phyloP scores from a whole-genome alignment of 1,140 invertebrate genomes.

The Pantala flavescens region DNA sequence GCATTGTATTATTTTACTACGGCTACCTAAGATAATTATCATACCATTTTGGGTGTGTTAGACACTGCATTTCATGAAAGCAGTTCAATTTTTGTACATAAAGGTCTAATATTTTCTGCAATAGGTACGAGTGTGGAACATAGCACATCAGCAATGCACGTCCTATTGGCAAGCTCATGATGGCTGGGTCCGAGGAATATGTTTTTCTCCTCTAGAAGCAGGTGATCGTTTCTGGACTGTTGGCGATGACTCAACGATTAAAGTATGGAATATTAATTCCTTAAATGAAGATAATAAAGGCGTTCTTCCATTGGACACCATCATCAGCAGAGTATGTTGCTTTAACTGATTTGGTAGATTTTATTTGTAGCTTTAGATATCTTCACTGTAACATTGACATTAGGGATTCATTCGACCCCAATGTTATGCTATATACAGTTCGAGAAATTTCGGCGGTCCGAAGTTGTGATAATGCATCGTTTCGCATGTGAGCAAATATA shows the following conservation, averaged over 20 bases:
- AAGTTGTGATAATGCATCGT: too few relatives aligned
- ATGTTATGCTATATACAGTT: too few relatives aligned
- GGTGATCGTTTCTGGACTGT: slow-evolving; percentile 62
- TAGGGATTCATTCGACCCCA: too few relatives aligned
- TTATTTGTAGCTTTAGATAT: too few relatives aligned
- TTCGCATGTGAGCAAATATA: too few relatives aligned
- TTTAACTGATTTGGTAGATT: background rate
- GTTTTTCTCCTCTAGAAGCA: slow-evolving; percentile 44
- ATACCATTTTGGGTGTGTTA: too few relatives aligned
- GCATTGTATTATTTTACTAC: too few relatives aligned
- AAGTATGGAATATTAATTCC: slow-evolving; percentile 67
- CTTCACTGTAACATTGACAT: too few relatives aligned
- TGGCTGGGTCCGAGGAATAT: slow-evolving; percentile 76
- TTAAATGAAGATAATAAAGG: slow-evolving; percentile 46
- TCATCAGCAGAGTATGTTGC: slow-evolving; percentile 51
- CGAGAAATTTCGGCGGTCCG: too few relatives aligned
- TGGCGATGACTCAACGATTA: slow-evolving; percentile 92
- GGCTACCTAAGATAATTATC: too few relatives aligned
- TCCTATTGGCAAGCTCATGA: slow-evolving; percentile 79
- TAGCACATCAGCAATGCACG: slow-evolving; percentile 60
- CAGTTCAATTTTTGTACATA: too few relatives aligned
- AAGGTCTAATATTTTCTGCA: slow-evolving; percentile 16
- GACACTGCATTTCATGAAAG: too few relatives aligned
- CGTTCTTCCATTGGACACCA: slow-evolving; percentile 62
- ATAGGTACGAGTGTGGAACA: slow-evolving; percentile 80